These are phyloP conservation scores for Eurois occulta DNA, from an alignment of 2,888 invertebrate species.

Conservation along the genomic window DNA sequence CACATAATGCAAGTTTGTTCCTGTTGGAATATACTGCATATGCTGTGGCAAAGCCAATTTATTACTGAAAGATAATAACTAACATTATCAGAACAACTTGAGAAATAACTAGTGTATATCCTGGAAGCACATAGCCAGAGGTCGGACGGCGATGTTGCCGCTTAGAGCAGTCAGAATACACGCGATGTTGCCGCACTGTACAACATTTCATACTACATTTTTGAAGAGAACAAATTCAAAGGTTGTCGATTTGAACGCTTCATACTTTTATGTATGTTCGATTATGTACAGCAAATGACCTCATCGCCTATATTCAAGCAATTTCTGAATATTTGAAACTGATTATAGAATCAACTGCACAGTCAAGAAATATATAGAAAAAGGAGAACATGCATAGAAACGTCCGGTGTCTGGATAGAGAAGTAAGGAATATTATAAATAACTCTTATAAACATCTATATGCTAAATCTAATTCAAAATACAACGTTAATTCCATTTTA, in stretches of 20 bases:
- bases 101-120: conserved; percentile 47
- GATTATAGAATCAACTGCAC: conserved; percentile 71
- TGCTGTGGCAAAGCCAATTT: conserved; percentile 11
- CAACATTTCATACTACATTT: conserved; percentile 44
- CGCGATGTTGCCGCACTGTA: conserved; percentile 53
- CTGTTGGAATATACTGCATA: neutral
- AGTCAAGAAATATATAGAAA: conserved; percentile 48
- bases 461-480: conserved; percentile 65
- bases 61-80: conserved; percentile 14
- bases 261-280: neutral
- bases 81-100: conserved; percentile 37
- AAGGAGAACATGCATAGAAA: conserved; percentile 48
- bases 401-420: conserved; percentile 43
- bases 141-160: conserved; percentile 73
- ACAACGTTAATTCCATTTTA: conserved; percentile 63
- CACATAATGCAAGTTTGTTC: conserved; percentile 30
- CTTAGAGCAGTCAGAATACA: conserved; percentile 53
- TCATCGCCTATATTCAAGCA: conserved; percentile 50
- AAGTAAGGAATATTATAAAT: conserved; percentile 60
- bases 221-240: conserved; percentile 21
- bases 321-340: conserved; percentile 60
- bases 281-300: conserved; percentile 65
- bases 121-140: conserved; percentile 63
- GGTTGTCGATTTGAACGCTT: conserved; percentile 13
- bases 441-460: conserved; percentile 65